Evolutionary conservation across 2,888 invertebrate genomes (phyloP), one percentile per base, ranked within the genome.

Genomic region (Ormia ochracea): DNA sequence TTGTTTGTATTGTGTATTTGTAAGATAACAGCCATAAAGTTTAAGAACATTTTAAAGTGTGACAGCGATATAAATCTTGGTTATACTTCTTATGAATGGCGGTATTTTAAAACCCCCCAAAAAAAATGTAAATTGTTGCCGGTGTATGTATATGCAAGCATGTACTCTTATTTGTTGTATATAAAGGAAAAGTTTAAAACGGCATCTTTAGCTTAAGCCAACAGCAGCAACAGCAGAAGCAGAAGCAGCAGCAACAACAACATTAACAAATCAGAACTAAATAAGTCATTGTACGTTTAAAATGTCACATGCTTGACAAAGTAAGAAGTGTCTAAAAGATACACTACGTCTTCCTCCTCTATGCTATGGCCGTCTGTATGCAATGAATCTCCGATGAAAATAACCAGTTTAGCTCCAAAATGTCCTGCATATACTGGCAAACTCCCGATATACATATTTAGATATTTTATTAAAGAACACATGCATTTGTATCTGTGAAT

Each of bases 221-320:
- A 7, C 45, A 58, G n/a, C 56, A 36, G 12, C 45, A 58, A 10
- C 56, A 68, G 59, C 26, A 59, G 23, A 1, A 56, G 26, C 41
- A 28, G 12, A 17, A 38, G 1, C 38, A 50, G 12, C 31, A 45
- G 21, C 14, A 36, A 23, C 28, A 66, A 54, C 36, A 68, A 14
- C 28, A 66, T 21, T 4, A 54, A 10, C 38, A 48, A 28, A 72
- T 70, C 31, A 72, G 52, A 61, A 52, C 9, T 17, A 66, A 50
- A 75, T 69, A 76, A 80, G 80, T 80, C 72, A 80, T 80, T 80
- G 80, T 80, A 76, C 80, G 72, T 76, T 73, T 50, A 76, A 80
- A 80, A 76, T 80, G 72, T 76, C 72, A 76, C 76, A 76, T 73
- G 76, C 80, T 76, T 76, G 72, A 63, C 68, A 76, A 72, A 76